A percentile compares a stretch with the other conserved stretches of the same genome.
Evolutionary conservation across 2,888 invertebrate species (phyloP).

Genomic region (Cataglyphis rosenhaueri): DNA sequence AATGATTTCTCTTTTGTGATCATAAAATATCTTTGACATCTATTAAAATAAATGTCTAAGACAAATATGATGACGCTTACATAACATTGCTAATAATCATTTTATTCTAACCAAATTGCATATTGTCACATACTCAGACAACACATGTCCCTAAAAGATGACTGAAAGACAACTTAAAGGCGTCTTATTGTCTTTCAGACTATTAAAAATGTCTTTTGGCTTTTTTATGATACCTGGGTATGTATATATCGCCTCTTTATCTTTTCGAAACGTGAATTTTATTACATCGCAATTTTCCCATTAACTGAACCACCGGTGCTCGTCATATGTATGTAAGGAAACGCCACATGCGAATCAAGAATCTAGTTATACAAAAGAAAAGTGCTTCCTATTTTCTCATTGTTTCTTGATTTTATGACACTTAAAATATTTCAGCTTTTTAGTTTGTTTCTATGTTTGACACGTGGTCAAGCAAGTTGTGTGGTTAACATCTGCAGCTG

Average conservation of each 20-base stretch:
- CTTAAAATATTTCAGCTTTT: constrained; percentile 8
- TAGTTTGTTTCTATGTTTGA: background rate
- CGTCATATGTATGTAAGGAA: background rate
- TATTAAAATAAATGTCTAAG: too few relatives aligned
- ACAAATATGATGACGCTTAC: background rate
- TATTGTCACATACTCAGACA: background rate
- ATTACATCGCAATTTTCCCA: background rate
- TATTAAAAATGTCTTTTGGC: too few relatives aligned
- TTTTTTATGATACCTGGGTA: too few relatives aligned
- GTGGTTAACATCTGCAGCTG: constrained; percentile 60
- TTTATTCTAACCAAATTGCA: constrained; percentile 2
- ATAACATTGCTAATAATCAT: background rate
- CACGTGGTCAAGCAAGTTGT: background rate
- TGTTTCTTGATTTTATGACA: constrained; percentile 47
- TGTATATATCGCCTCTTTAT: background rate
- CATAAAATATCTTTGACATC: background rate
- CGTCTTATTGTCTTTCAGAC: too few relatives aligned
- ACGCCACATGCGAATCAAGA: background rate
- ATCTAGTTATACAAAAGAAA: background rate
- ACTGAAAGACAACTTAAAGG: too few relatives aligned
- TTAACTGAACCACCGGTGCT: background rate
- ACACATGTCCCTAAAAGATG: too few relatives aligned
- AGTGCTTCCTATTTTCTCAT: background rate
- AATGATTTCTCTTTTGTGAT: background rate
- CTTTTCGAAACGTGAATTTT: background rate